A percentile compares a stretch with the other conserved stretches of the same genome.
These are phyloP conservation scores for Coreoperca whiteheadi DNA, from an alignment of 2,113 vertebrate species.

Conservation along the genomic window DNA sequence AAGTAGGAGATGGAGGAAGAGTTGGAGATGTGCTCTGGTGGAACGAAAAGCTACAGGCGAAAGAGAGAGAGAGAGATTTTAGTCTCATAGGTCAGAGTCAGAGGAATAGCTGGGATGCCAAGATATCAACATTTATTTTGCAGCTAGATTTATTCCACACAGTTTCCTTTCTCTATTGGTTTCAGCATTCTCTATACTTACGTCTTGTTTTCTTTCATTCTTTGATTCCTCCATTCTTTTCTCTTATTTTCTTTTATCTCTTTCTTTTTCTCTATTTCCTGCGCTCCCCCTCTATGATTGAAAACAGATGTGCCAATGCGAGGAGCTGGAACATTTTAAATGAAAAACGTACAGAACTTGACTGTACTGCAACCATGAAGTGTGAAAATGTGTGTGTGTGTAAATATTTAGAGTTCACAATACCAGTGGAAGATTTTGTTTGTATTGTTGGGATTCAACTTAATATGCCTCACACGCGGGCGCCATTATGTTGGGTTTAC, in stretches of 20 bases:
- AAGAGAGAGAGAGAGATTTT: neutral
- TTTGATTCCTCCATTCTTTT: slow-evolving; percentile 7
- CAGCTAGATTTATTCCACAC: slow-evolving; percentile 41
- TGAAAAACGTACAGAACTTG: slow-evolving; percentile 32
- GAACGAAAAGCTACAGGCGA: slow-evolving; percentile 61
- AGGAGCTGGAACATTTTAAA: slow-evolving; percentile 43
- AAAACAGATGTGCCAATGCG: slow-evolving; percentile 63
- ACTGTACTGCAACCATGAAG: slow-evolving; percentile 27
- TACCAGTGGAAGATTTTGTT: neutral
- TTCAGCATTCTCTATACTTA: slow-evolving; percentile 10
- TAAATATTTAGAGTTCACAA: neutral
- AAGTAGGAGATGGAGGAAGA: slow-evolving; percentile 57
- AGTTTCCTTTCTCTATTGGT: slow-evolving; percentile 20
- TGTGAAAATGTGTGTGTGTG: slow-evolving; percentile 6
- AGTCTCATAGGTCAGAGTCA: slow-evolving; percentile 54
- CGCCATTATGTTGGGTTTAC: too few species aligned
- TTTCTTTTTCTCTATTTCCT: slow-evolving; percentile 5
- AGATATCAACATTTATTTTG: slow-evolving; percentile 56
- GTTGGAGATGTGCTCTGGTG: slow-evolving; percentile 56
- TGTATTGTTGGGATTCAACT: too few species aligned
- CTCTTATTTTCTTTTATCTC: neutral
- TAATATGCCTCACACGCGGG: too few species aligned
- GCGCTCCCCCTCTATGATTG: slow-evolving; percentile 21
- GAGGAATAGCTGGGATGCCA: slow-evolving; percentile 54
- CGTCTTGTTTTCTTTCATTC: slow-evolving; percentile 12